phyloP scores from a whole-genome alignment of 1,140 invertebrate genomes.

The Drosophila ironensis region DNA sequence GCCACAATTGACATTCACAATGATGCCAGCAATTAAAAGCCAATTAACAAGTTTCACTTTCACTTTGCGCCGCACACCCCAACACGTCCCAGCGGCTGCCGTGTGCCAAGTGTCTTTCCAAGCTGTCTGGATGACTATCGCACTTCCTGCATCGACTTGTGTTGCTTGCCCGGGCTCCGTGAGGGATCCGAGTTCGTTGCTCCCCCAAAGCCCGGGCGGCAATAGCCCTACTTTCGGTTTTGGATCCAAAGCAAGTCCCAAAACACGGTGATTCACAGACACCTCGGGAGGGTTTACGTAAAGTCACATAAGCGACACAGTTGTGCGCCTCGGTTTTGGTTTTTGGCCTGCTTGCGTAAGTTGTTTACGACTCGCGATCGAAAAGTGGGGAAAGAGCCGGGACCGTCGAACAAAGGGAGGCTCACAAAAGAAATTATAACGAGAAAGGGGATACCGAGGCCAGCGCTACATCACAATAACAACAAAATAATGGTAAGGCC shows the following conservation, averaged over 20 bases:
- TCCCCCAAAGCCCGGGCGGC: constrained; percentile 1
- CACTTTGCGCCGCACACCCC: constrained; percentile 32
- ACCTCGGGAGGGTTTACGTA: constrained; percentile 58
- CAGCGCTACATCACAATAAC: constrained; percentile 20
- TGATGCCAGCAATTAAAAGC: constrained; percentile 65
- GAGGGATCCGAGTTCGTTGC: constrained; percentile 45
- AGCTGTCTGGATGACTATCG: constrained; percentile 30
- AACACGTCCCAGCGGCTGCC: not conserved
- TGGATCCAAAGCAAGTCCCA: constrained; percentile 10
- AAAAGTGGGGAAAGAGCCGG: constrained; percentile 42
- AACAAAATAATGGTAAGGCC: constrained; percentile 28
- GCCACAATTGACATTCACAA: constrained; percentile 55
- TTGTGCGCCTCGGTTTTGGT: constrained; percentile 32
- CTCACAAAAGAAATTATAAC: constrained; percentile 26
- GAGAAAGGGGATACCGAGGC: constrained; percentile 5
- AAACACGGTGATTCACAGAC: constrained; percentile 54
- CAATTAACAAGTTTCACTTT: constrained; percentile 73
- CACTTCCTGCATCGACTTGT: constrained; percentile 58
- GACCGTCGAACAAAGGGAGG: constrained; percentile 8
- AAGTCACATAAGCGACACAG: constrained; percentile 58
- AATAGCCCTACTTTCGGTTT: constrained; percentile 62
- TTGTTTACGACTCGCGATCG: constrained; percentile 65
- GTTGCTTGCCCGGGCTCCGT: constrained; percentile 37
- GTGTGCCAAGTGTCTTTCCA: constrained; percentile 46
- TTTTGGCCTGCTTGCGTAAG: constrained; percentile 64